phyloP scores from a whole-genome alignment of 1,140 invertebrate species.

The Caenorhabditis inopinata region DNA sequence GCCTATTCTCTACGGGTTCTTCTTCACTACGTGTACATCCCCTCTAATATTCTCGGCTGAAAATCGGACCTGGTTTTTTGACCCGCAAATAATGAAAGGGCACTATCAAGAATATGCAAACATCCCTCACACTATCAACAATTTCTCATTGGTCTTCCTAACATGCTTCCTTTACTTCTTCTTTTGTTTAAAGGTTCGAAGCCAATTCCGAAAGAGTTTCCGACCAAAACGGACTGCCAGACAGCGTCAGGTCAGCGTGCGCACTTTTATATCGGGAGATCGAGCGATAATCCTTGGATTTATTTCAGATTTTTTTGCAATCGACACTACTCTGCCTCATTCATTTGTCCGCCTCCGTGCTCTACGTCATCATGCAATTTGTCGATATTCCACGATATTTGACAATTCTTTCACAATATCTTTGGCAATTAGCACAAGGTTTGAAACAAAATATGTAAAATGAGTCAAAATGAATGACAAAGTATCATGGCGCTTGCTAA shows the following conservation, averaged over 20 bases:
- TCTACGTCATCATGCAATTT: conserved; percentile 20
- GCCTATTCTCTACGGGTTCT: background rate
- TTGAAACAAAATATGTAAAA: background rate
- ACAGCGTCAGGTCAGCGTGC: conserved; percentile 16
- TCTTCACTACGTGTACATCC: background rate
- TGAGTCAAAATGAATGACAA: no score
- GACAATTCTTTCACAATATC: conserved; percentile 11
- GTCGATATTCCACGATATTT: conserved; percentile 1
- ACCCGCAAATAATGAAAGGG: background rate
- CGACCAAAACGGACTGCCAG: conserved; percentile 13
- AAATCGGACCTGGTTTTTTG: conserved; percentile 2
- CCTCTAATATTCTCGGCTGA: background rate
- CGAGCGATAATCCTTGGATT: no score
- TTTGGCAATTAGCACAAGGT: conserved; percentile 12
- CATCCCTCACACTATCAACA: conserved; percentile 27
- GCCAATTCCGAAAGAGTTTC: conserved; percentile 19
- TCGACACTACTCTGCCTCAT: background rate
- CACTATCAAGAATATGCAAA: background rate
- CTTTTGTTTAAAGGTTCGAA: conserved; percentile 18
- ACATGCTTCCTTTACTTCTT: conserved; percentile 18
- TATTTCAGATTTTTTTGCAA: conserved; percentile 10
- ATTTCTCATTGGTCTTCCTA: conserved; percentile 5
- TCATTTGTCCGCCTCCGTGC: background rate
- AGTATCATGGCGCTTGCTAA: no score
- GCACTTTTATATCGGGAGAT: background rate